Base-by-base conservation (phyloP, 2,797 vertebrate species). In the Syngnathus rostellatus region DNA sequence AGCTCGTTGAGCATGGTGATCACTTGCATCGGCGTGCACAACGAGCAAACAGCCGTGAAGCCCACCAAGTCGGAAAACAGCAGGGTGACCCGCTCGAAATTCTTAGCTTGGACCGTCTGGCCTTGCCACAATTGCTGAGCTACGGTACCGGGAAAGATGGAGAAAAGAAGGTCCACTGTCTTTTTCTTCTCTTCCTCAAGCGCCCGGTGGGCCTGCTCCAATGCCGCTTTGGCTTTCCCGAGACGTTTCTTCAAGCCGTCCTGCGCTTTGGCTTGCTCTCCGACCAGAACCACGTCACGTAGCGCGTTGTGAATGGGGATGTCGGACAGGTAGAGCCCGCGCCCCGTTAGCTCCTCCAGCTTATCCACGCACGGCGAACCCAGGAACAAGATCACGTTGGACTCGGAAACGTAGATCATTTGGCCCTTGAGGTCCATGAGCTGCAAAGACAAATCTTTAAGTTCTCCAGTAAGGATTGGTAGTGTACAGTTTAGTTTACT, bases 371-470 rank as follows among this genome's bases (percentile, higher is more conserved):
- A 97, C 0, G 97, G 97, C 0, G 97, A 99, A 62, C 97, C 97
- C 88, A 99, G 73, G 81, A 99, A 99, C 43, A 99, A 84, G 78
- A 99, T 91, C 16, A 90, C 91, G 25, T 93, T 94, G 70, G 94
- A 97, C 81, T 99, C 97, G 23, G 94, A 87, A 67, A 97, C 93
- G 73, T 94, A 99, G 83, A 99, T 95, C 97, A 99, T 99, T 85
- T 99, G 97, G 69, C 97, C 97, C 89, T 98, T 99, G 60, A 99
- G 92, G 80, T 99, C 96, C 96, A 97, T 99, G 69, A 92, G 92
- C 95, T 99, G 83, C 80, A 84, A 71, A 37, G 1, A 60, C 62
- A 68, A 70, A 59, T 10, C n/a, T 31, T 31, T 31, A 31, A 31
- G 31, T 31, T 31, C 31, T 31, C 31, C 31, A 31, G 31, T 31